Evolutionary conservation across 2,888 invertebrate species (phyloP).

Genomic region (Andrena fulva): DNA sequence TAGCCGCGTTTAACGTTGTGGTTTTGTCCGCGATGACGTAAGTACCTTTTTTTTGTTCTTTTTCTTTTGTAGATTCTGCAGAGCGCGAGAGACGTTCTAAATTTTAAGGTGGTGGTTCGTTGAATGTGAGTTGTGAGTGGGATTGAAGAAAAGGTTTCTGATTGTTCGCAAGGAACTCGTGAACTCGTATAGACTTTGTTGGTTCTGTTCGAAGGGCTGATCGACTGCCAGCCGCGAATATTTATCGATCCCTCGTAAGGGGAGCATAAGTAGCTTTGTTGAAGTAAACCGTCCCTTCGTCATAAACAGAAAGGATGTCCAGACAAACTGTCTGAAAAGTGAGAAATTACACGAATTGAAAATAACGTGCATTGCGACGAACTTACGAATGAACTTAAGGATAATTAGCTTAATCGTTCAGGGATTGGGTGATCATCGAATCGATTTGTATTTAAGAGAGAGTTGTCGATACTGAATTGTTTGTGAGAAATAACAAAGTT

Average conservation of each 20-base stretch:
- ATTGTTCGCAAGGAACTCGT: background rate
- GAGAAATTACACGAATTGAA: background rate
- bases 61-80: too few species aligned
- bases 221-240: slow-evolving; percentile 30
- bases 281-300: slow-evolving; percentile 27
- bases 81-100: background rate
- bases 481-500: too few species aligned
- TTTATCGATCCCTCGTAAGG: background rate
- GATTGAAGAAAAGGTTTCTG: background rate
- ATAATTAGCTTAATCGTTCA: background rate
- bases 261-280: background rate
- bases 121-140: background rate
- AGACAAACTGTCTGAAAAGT: background rate
- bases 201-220: background rate
- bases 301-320: background rate
- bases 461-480: too few species aligned
- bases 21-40: background rate
- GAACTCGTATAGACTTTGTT: background rate
- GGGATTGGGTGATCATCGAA: too few species aligned
- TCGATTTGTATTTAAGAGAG: too few species aligned
- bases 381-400: background rate
- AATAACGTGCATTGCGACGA: background rate
- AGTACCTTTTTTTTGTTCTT: background rate
- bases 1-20: background rate
- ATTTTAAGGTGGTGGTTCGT: background rate